Evolutionary conservation across 2,888 invertebrate genomes (phyloP), one percentile per base, ranked within the genome.

Genomic region (Macaria notata): DNA sequence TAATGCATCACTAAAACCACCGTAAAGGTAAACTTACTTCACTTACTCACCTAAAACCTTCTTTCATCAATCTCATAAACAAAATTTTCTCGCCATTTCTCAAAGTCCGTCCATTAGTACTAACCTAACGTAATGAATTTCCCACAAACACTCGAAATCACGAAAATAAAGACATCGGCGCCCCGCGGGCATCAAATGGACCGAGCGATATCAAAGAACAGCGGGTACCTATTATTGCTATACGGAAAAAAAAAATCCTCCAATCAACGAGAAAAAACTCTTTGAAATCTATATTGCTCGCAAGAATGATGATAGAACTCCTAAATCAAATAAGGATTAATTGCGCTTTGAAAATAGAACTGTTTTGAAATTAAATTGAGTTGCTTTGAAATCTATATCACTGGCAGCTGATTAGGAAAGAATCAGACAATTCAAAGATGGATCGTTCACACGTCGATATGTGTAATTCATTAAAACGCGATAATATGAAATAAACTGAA

Each of bases 171-270:
- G 89, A 89, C 82, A 81, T 88, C 64, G 84, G 65, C 84, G 31
- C 78, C 89, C 88, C 80, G 81, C 73, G 59, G 87, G 44, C 67
- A 52, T 63, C 70, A 71, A 79, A 78, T 76, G 79, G 77, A 72
- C 66, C 72, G 74, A 69, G 68, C 72, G 66, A 71, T 77, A 80
- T 83, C 79, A 83, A 78, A 79, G 75, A 69, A 74, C 88, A 83
- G 87, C 87, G 65, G 85, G 88, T 19, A 60, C 65, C 71, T 70
- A 76, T 81, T 79, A 79, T 79, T 76, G 72, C 71, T 61, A 65
- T 56, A 63, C 63, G 57, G 63, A 77, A 77, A 76, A 75, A 76
- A n/a, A 41, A 41, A 41, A 41, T 41, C 70, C 72, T 76, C 72
- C 76, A 78, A 77, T 69, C 75, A 69, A 75, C 71, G 69, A 19